Conservation (phyloP, 1,140 invertebrate genomes). For the Ostrea denselamellosa region DNA sequence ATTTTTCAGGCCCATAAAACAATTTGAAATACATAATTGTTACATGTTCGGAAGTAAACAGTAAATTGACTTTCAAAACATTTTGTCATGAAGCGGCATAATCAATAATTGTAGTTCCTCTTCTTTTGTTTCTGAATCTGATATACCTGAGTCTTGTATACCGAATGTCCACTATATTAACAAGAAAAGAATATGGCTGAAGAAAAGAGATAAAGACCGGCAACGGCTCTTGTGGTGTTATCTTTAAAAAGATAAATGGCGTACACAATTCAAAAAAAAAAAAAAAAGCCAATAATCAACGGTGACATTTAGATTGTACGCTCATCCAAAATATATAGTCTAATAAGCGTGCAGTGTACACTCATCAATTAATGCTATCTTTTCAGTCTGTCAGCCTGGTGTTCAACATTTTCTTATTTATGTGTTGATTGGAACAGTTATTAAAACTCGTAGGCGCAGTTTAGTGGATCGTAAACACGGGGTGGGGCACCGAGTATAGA, state of each 20-base stretch:
- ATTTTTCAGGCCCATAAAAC: too few species aligned
- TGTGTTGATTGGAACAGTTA: neutral
- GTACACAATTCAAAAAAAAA: neutral
- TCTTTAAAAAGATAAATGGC: slow-evolving; percentile 8
- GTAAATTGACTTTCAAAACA: too few species aligned
- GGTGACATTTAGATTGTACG: neutral
- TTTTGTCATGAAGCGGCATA: too few species aligned
- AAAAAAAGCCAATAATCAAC: neutral
- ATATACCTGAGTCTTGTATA: too few species aligned
- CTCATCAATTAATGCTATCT: neutral
- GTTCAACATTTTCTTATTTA: neutral
- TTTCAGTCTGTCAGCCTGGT: neutral
- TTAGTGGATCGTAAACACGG: neutral
- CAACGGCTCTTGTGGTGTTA: neutral
- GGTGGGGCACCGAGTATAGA: neutral
- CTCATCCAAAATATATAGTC: neutral
- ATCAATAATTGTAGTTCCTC: too few species aligned
- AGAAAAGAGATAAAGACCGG: too few species aligned
- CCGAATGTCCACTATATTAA: too few species aligned
- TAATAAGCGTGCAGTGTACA: neutral
- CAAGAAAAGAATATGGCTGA: too few species aligned
- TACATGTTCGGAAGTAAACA: too few species aligned
- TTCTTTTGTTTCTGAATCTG: too few species aligned
- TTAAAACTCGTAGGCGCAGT: neutral
- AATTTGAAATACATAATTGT: too few species aligned